phyloP scores from a whole-genome alignment of 37 sponge, comb jelly and placozoan species.

The Tethya wilhelma region DNA sequence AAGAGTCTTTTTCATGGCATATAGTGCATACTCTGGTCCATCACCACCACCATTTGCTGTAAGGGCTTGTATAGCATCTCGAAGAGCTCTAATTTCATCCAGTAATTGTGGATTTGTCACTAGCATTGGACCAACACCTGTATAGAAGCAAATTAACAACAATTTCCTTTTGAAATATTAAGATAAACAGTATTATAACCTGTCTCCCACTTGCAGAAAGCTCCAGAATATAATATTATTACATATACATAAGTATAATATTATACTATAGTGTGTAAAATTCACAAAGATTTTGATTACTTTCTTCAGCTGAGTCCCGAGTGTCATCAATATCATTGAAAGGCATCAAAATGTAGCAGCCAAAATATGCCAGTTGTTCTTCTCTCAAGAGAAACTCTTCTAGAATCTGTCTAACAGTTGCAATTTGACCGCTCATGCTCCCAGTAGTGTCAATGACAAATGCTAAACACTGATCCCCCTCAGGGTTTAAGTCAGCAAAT shows the following conservation, averaged over 20 bases:
- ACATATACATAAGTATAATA: background rate
- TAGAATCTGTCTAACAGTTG: background rate
- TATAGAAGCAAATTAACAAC: background rate
- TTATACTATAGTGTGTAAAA: no score
- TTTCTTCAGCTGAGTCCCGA: background rate
- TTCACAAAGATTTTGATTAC: constrained; percentile 9
- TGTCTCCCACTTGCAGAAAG: background rate
- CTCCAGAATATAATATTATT: no score
- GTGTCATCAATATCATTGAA: constrained; percentile 42
- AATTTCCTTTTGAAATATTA: background rate
- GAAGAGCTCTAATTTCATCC: constrained; percentile 12
- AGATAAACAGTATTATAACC: background rate
- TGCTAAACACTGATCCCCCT: constrained; percentile 12
- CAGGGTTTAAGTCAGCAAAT: background rate
- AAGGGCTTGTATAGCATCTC: constrained; percentile 1
- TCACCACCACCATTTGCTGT: constrained; percentile 50
- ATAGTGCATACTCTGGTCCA: constrained; percentile 37
- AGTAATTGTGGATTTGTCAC: background rate
- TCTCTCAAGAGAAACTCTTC: constrained; percentile 6
- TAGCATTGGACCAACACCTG: constrained; percentile 30
- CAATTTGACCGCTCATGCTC: constrained; percentile 28
- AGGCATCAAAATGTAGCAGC: constrained; percentile 37
- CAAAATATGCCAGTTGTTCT: constrained; percentile 7
- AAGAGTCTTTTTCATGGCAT: constrained; percentile 16
- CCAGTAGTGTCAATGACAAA: constrained; percentile 55